Evolutionary conservation across 1,140 invertebrate species (phyloP).

Genomic region (Hycleus phaleratus): DNA sequence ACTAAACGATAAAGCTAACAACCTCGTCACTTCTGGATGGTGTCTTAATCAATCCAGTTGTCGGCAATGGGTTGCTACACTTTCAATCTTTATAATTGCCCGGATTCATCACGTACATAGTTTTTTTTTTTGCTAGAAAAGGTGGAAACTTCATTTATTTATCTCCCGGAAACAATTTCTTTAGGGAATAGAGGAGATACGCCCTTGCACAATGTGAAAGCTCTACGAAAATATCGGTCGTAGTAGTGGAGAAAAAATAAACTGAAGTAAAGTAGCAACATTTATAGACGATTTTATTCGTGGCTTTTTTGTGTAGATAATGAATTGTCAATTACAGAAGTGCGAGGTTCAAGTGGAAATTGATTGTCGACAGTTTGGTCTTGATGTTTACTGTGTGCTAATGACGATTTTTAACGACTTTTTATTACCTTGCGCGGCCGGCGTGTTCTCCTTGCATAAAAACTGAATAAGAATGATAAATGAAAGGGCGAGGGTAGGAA

Average conservation of each 20-base stretch:
- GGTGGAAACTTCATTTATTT: conserved; percentile 13
- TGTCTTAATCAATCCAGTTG: conserved; percentile 13
- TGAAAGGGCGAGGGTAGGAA: no score
- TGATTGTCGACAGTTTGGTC: conserved; percentile 4
- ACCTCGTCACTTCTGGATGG: neutral
- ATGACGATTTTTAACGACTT: no score
- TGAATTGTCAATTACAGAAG: conserved; percentile 8
- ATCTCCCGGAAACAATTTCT: conserved; percentile 8
- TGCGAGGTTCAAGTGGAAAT: conserved; percentile 2
- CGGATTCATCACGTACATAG: conserved; percentile 12
- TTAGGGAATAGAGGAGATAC: neutral
- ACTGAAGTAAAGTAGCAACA: neutral
- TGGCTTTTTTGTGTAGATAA: neutral
- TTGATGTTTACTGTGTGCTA: neutral
- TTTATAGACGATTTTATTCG: neutral
- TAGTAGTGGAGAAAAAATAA: no score
- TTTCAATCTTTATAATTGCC: conserved; percentile 17
- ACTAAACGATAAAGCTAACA: neutral
- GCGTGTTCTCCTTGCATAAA: no score
- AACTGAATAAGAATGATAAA: no score
- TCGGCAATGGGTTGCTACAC: conserved; percentile 9
- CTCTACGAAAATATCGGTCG: neutral
- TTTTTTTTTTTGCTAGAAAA: conserved; percentile 2
- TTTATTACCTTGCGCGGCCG: no score
- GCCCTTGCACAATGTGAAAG: neutral